Evolutionary conservation across 2,113 vertebrate species (phyloP).

Genomic region (Enhydra lutris): DNA sequence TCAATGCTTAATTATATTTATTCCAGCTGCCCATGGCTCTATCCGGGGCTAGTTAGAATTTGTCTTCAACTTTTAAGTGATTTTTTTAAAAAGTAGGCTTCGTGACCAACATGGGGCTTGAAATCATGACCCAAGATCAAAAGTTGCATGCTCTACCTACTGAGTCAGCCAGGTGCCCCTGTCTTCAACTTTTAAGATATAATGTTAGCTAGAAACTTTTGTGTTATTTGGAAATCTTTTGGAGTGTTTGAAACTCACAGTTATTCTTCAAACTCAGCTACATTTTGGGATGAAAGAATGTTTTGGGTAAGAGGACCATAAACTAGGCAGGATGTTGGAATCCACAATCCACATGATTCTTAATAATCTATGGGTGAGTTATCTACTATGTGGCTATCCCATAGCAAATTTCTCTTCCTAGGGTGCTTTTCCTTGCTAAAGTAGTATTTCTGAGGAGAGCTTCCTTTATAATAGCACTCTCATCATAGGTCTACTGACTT

Average conservation of each 20-base stretch:
- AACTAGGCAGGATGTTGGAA: not conserved
- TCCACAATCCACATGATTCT: not conserved
- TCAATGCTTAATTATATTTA: conserved; percentile 25
- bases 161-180: not conserved
- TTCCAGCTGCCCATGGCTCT: conserved; percentile 14
- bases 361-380: not conserved
- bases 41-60: not conserved
- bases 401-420: not conserved
- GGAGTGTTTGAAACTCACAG: not conserved
- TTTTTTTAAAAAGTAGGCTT: not conserved
- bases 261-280: not conserved
- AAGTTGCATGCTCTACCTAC: not conserved
- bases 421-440: not conserved
- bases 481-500: not conserved
- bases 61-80: not conserved
- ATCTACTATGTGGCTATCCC: not conserved
- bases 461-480: not conserved
- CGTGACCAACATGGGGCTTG: not conserved
- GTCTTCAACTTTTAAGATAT: not conserved
- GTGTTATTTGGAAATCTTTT: conserved; percentile 21
- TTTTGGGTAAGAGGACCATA: not conserved
- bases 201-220: conserved; percentile 20
- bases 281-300: not conserved
- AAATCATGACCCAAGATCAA: not conserved
- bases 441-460: not conserved